These are phyloP conservation scores for Chaenodraco wilsoni DNA, from an alignment of 2,797 vertebrate species.

Conservation along the genomic window DNA sequence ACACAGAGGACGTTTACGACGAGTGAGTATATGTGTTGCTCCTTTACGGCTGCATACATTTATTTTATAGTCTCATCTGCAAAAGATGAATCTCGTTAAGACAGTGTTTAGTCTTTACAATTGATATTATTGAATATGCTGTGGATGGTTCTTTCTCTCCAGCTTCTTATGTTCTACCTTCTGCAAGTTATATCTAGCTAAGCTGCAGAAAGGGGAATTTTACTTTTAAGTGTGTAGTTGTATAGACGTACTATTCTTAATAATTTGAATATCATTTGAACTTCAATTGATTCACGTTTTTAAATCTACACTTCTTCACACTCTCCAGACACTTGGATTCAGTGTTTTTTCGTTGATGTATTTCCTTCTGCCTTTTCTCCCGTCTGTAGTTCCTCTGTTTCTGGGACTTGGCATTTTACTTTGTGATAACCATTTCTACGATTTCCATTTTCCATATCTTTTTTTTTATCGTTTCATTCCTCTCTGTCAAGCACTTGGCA, in stretches of 20 bases:
- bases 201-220: neutral
- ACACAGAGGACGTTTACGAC: conserved; percentile 97
- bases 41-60: neutral
- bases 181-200: neutral
- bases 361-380: conserved; percentile 53
- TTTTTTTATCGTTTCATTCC: conserved; percentile 47
- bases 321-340: neutral
- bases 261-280: neutral
- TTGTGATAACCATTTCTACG: conserved; percentile 96
- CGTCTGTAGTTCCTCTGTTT: conserved; percentile 91
- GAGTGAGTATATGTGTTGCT: conserved; percentile 86
- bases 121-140: neutral
- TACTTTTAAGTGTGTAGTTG: neutral
- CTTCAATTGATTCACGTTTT: neutral
- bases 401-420: conserved; percentile 98
- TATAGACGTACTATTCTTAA: neutral
- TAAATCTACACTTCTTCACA: neutral
- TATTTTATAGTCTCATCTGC: neutral
- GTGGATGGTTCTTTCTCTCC: conserved; percentile 35
- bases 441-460: conserved; percentile 84
- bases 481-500: conserved; percentile 82
- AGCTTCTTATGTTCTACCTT: neutral
- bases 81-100: neutral
- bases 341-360: conserved; percentile 26
- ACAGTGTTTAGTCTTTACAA: neutral